Base-by-base conservation (phyloP, 2,797 vertebrate genomes). In the Poecilia wingei region DNA sequence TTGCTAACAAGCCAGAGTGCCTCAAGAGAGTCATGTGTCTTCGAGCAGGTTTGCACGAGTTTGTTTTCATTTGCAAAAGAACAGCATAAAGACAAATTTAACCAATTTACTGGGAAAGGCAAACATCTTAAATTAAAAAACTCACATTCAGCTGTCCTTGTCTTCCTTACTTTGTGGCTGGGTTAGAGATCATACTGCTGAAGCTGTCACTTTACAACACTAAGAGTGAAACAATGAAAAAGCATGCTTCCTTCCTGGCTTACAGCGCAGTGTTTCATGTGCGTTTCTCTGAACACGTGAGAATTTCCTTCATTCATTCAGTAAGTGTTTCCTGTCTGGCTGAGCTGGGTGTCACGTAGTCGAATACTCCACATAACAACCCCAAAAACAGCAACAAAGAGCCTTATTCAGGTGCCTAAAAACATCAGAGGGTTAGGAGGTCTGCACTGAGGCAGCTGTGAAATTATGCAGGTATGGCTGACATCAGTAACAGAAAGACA, bases 291-390 rank as follows among this genome's bases (percentile, higher is more conserved):
- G 14, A 82, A 84, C 86, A 91, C 75, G 86, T 92, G 92, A 90
- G 88, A 89, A 80, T 91, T 92, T 90, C 88, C 86, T 91, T 94
- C 94, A 95, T 95, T 95, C 94, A 96, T 94, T 84, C 84, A 92
- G 82, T 78, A 79, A 86, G 88, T 22, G 77, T 90, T 95, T 95
- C 95, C 95, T 94, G 94, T 89, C 84, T 87, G 78, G 7, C 64
- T 78, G 70, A 74, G 81, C 76, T 78, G 59, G 79, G 76, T 80
- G 85, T 91, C 72, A 84, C 66, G 10, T 74, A 77, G 72, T 84
- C 72, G n/a, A 33, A 83, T 87, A 84, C 77, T 74, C 64, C 45
- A 66, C 46, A 82, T 71, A 72, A 81, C 83, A 68, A 18, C 39
- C 39, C 68, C 5, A 75, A 69, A 75, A 74, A 79, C 9, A 8